A percentile compares a stretch with the other conserved stretches of the same genome.
Conservation (phyloP, 2,888 invertebrate genomes). For the Synanthedon andrenaeformis region DNA sequence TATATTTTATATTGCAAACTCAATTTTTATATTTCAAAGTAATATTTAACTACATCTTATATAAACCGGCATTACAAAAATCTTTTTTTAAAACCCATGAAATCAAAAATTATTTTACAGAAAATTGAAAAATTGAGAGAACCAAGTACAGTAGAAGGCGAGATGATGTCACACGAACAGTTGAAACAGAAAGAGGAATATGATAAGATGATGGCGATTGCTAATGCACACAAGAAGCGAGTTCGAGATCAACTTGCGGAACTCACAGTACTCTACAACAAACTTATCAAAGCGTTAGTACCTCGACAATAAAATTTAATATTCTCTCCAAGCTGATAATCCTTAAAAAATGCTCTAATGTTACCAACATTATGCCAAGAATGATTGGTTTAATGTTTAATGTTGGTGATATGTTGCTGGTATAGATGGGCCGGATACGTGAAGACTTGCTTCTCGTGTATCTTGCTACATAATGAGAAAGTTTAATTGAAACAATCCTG, state of each 20-base stretch:
- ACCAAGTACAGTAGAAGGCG: constrained; percentile 48
- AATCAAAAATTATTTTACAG: constrained; percentile 13
- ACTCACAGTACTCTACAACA: constrained; percentile 70
- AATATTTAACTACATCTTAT: too few species aligned
- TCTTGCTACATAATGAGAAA: too few species aligned
- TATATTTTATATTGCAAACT: too few species aligned
- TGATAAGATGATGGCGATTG: constrained; percentile 72
- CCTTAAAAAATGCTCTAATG: background rate
- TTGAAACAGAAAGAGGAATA: constrained; percentile 76
- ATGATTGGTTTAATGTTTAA: too few species aligned
- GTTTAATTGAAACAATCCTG: too few species aligned
- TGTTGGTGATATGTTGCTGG: too few species aligned
- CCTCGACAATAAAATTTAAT: background rate
- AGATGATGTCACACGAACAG: constrained; percentile 72
- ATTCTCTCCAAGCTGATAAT: background rate
- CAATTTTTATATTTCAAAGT: too few species aligned
- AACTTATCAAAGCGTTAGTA: constrained; percentile 66
- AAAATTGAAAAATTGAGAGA: constrained; percentile 31
- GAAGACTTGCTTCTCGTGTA: too few species aligned
- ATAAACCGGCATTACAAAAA: background rate
- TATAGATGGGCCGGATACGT: too few species aligned
- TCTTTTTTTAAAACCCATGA: background rate
- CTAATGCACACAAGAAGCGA: constrained; percentile 73
- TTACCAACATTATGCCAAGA: background rate
- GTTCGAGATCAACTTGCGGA: constrained; percentile 65